Evolutionary conservation across 1,140 invertebrate species (phyloP).

Genomic region (Polypedilum pembai): DNA sequence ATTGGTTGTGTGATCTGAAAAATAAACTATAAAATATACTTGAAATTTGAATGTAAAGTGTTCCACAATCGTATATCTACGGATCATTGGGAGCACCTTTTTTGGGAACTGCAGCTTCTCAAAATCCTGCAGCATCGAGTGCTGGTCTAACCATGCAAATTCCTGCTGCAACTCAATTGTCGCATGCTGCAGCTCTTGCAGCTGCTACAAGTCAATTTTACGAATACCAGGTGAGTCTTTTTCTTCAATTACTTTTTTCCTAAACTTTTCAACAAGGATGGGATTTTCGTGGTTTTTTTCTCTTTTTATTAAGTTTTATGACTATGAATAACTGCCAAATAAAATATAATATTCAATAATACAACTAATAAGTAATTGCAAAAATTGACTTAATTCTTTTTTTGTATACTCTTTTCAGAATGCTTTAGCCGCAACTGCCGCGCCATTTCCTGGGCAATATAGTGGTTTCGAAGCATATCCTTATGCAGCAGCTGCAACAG

Average conservation of each 20-base stretch:
- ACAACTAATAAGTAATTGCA: too few relatives aligned
- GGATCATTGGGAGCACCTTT: constrained; percentile 53
- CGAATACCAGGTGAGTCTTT: constrained; percentile 53
- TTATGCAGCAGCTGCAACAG: constrained; percentile 54
- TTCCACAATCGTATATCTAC: constrained; percentile 68
- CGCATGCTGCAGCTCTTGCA: constrained; percentile 62
- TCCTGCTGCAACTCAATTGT: constrained; percentile 52
- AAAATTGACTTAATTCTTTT: neutral
- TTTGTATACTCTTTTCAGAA: constrained; percentile 28
- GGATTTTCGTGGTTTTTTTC: constrained; percentile 24
- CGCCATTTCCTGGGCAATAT: constrained; percentile 60
- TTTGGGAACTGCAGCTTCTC: constrained; percentile 51
- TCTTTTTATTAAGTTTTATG: neutral
- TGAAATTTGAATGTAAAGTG: constrained; percentile 43
- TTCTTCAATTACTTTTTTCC: neutral
- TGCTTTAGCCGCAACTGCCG: constrained; percentile 52
- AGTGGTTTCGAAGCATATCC: constrained; percentile 62
- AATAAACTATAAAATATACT: constrained; percentile 1
- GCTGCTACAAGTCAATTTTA: constrained; percentile 65
- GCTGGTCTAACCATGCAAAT: constrained; percentile 52
- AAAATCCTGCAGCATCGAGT: constrained; percentile 45
- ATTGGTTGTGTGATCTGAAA: constrained; percentile 27
- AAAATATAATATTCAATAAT: constrained; percentile 4
- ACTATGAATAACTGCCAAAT: neutral
- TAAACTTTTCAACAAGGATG: neutral